Base-by-base conservation (phyloP, 2,113 vertebrate species). In the Pollachius pollachius region DNA sequence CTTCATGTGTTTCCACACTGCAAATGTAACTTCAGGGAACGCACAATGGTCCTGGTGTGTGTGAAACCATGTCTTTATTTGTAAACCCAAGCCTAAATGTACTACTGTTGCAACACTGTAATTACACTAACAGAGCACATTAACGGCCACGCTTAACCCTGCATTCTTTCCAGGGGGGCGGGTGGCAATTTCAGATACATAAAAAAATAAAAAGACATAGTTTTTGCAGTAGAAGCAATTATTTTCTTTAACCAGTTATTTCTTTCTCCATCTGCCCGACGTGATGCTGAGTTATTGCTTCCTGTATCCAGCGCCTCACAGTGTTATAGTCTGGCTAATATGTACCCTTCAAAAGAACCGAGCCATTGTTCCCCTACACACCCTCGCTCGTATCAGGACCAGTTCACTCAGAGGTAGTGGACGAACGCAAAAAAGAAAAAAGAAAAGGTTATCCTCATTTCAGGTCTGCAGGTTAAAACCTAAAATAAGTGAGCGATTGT, bases 401-500 rank as follows among this genome's bases (percentile, higher is more conserved):
- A 74, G 84, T 81, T 80, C 64, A 83, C 80, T 81, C 64, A 62
- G 69, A 71, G 21, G 34, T 3, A 37, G 68, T 76, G 67, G 70
- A 74, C 73, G 78, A 5, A 77, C 3, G 30, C 5, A 69, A 70
- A 2, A 23, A 23, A 23, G 21, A 2, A 23, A 23, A 23, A 23
- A 23, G 21, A 23, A 23, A 23, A 23, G 1, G 21, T 23, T 23
- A 48, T 48, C 54, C 68, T 69, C 37, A 23, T 68, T 41, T 66
- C 15, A 52, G 71, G 64, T 54, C 62, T 69, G 64, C 70, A 68
- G 73, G 75, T 67, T 84, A 75, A 82, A 76, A 69, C 78, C 58
- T 71, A 78, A 85, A 89, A 90, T 84, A 89, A 90, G 79, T 86
- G 83, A 88, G 81, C 88, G 87, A 89, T 87, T 91, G 80, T 83